Evolutionary conservation across 2,888 invertebrate species (phyloP).

Genomic region (Liodrosophila aerea): DNA sequence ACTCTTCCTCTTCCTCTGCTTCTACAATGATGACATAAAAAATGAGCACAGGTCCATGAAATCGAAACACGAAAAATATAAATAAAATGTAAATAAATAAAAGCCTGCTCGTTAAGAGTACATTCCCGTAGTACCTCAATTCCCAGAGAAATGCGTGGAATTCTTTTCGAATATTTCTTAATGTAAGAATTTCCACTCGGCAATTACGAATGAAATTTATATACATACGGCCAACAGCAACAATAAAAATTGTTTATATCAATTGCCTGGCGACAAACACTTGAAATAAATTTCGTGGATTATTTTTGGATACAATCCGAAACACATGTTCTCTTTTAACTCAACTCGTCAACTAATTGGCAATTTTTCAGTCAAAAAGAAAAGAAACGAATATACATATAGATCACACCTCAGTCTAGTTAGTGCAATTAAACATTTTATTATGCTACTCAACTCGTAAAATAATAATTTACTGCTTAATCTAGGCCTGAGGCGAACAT

Average conservation of each 20-base stretch:
- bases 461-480: constrained; percentile 19
- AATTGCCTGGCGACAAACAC: constrained; percentile 36
- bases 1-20: too few species aligned
- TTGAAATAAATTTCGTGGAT: constrained; percentile 6
- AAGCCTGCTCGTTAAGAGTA: constrained; percentile 38
- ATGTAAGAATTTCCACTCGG: constrained; percentile 11
- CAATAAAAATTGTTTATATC: constrained; percentile 8
- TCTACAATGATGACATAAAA: constrained; percentile 51
- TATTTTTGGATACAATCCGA: constrained; percentile 10
- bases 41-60: constrained; percentile 31
- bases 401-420: too few species aligned
- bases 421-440: neutral
- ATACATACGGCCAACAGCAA: neutral
- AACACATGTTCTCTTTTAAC: neutral
- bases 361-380: neutral
- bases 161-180: constrained; percentile 21
- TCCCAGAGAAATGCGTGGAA: constrained; percentile 1
- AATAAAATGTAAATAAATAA: constrained; percentile 50
- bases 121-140: neutral
- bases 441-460: constrained; percentile 14
- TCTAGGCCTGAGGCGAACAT: constrained; percentile 8
- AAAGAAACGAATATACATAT: too few species aligned
- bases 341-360: neutral
- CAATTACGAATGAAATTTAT: constrained; percentile 14
- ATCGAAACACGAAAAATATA: constrained; percentile 17